These are phyloP conservation scores for Meiosimyza decipiens DNA, from an alignment of 2,888 invertebrate species.

Conservation along the genomic window DNA sequence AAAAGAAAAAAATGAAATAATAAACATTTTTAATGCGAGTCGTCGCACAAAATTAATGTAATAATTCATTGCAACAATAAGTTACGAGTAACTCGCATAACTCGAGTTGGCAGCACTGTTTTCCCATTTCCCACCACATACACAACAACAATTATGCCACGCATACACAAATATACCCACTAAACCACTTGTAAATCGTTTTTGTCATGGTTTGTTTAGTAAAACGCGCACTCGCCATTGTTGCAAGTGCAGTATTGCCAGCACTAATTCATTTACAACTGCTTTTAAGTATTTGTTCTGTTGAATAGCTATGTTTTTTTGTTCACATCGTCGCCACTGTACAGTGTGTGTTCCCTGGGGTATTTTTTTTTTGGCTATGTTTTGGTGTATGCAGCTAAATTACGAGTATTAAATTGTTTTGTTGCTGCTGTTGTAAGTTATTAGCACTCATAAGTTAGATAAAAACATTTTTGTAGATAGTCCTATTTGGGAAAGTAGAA, in stretches of 20 bases:
- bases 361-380: not conserved
- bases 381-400: not conserved
- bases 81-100: not conserved
- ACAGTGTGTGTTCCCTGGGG: too few species aligned
- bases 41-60: constrained; percentile 26
- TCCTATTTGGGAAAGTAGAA: too few species aligned
- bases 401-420: constrained; percentile 13
- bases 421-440: constrained; percentile 12
- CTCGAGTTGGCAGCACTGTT: not conserved
- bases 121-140: not conserved
- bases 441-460: not conserved
- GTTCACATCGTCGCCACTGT: not conserved
- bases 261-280: constrained; percentile 22
- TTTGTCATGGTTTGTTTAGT: constrained; percentile 20
- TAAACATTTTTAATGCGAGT: constrained; percentile 22
- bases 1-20: constrained; percentile 24
- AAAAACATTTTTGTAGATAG: not conserved
- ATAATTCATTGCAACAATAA: constrained; percentile 27
- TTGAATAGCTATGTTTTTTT: not conserved
- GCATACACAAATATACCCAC: not conserved
- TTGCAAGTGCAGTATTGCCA: constrained; percentile 1
- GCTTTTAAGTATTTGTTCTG: not conserved
- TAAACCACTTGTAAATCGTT: constrained; percentile 21
- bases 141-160: not conserved
- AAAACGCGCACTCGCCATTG: not conserved